A percentile compares a stretch with the other conserved stretches of the same genome.
Conservation (phyloP, 2,888 invertebrate genomes). For the Zootermopsis nevadensis region DNA sequence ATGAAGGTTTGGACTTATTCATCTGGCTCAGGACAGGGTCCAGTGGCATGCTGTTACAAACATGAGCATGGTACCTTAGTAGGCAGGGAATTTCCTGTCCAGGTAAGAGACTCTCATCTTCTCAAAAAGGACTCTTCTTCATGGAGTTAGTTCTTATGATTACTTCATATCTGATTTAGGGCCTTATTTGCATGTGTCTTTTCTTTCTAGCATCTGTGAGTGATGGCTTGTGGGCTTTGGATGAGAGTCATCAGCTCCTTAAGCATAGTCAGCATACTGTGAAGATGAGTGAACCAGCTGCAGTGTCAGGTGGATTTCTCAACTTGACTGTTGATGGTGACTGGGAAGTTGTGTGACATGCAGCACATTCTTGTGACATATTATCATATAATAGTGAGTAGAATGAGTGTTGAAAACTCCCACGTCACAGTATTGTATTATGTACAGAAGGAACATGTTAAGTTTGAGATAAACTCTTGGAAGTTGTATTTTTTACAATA, state of each 20-base stretch:
- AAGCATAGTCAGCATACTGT: slow-evolving; percentile 53
- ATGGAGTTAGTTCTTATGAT: no score
- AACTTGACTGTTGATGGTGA: slow-evolving; percentile 47
- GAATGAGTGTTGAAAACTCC: background rate
- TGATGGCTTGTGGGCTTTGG: slow-evolving; percentile 58
- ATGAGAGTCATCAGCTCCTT: slow-evolving; percentile 52
- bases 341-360: slow-evolving; percentile 50
- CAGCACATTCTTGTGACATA: background rate
- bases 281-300: slow-evolving; percentile 30
- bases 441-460: background rate
- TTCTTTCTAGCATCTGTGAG: slow-evolving; percentile 56
- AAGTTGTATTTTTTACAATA: background rate
- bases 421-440: background rate
- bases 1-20: no score
- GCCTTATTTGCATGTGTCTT: background rate
- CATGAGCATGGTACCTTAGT: no score
- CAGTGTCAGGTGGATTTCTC: background rate
- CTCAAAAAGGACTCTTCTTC: no score
- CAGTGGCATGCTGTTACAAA: no score
- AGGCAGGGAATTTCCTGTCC: no score
- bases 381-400: background rate
- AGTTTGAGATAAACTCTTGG: background rate
- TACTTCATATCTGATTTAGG: background rate
- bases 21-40: no score
- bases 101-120: no score